Base-by-base conservation (phyloP, 2,113 vertebrate species). In the Damaliscus lunatus region DNA sequence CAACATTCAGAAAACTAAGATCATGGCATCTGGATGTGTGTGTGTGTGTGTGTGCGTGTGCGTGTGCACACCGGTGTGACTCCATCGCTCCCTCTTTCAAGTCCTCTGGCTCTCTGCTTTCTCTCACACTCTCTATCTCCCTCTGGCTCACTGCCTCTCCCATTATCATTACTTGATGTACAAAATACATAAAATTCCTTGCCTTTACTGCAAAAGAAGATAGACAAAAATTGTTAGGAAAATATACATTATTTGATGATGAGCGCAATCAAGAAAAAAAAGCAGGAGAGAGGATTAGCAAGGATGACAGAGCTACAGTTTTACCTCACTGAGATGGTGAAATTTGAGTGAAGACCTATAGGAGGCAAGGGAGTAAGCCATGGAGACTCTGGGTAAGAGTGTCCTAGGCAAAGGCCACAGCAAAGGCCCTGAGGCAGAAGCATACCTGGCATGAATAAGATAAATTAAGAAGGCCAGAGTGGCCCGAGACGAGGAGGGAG, bases 391-490 rank as follows among this genome's bases (percentile, higher is more conserved):
- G 10, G 60, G 57, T 33, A 55, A 85, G 80, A 78, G 17, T 7
- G 33, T 81, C 80, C 52, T 59, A 92, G 60, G 50, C 52, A 53
- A 88, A 93, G 23, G 13, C 33, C 43, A 78, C 21, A 19, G 27
- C 78, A 84, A 97, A 92, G 29, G 50, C 84, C 88, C 29, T 64
- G 43, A 84, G 46, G 21, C 91, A 94, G 13, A 50, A 77, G 33
- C 29, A n/a, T 19, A 53, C 43, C 29, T 43, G 33, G 13, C 36
- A 40, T 74, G 53, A 64, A 57, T 53, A 36, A 62, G 57, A 52
- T 14, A 40, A 90, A 67, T 8, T 33, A 87, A 40, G 1, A 23
- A 83, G 67, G 74, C 23, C n/a, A 50, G 7, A 11, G 19, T 82
- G 46, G 2, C n/a, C 55, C 29, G 1, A 67, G 27, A n/a, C 29